Evolutionary conservation across 2,113 vertebrate species (phyloP).

Genomic region (Regulus satrapa): DNA sequence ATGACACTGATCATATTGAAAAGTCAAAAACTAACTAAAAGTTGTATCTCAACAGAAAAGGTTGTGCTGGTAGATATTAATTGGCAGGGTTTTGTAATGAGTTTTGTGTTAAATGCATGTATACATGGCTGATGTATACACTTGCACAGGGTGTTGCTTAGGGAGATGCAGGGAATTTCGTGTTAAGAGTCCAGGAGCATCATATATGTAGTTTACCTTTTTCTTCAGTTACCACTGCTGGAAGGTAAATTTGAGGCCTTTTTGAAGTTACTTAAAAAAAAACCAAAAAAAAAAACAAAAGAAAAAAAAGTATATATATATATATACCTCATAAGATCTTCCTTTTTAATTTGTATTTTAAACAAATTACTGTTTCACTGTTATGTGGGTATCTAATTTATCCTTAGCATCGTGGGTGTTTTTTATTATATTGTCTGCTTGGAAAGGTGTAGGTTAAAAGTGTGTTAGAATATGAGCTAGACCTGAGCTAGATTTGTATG

Average conservation of each 20-base stretch:
- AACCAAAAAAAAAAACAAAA: background rate
- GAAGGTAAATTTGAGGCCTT: background rate
- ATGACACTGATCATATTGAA: background rate
- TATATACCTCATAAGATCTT: background rate
- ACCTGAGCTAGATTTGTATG: background rate
- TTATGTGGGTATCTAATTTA: background rate
- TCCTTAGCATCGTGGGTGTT: background rate
- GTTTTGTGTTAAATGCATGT: background rate
- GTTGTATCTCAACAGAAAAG: background rate
- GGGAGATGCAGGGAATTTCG: background rate
- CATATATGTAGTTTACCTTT: background rate
- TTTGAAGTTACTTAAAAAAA: background rate
- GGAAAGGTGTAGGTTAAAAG: background rate
- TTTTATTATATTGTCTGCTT: background rate
- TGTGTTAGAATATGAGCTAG: background rate
- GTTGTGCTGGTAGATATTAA: background rate
- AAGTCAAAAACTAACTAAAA: background rate
- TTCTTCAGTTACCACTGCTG: background rate
- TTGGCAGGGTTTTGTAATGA: background rate
- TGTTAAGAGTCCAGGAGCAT: background rate
- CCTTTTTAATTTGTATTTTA: background rate
- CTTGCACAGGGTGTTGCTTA: background rate
- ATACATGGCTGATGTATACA: background rate
- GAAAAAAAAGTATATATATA: background rate
- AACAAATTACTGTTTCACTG: background rate